Base-by-base conservation (phyloP, 2,797 vertebrate genomes). In the Enteromius paludinosus region DNA sequence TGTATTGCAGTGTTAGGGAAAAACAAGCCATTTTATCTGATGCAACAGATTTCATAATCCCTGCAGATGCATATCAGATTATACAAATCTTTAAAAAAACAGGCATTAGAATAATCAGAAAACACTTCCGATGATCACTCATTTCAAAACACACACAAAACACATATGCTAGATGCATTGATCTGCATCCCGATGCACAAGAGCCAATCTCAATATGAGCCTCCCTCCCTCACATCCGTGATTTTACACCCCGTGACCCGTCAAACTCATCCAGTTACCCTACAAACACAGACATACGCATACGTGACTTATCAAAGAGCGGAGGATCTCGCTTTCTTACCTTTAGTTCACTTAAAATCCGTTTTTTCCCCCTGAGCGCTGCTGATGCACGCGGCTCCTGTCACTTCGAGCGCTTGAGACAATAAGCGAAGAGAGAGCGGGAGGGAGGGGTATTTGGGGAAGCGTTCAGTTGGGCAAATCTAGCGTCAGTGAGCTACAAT, bases 391-490 rank as follows among this genome's bases (percentile, higher is more conserved):
- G 69, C 15, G 56, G 35, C 30, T 41, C 80, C 81, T 49, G 69
- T 72, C 62, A 85, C 35, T 18, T 82, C 74, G 72, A 64, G 84
- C 74, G 33, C 45, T 87, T 84, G 61, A 88, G 87, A 93, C 91
- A 91, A 91, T 90, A 85, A 62, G 83, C 4, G 25, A 70, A 68
- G 14, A 61, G 61, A 35, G 6, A 20, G 47, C n/a, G 73, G 66
- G 47, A 61, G 87, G 81, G 69, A 83, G 79, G 81, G 72, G 75
- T 23, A 12, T 7, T 56, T 56, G 43, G 75, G 85, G 69, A 76
- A 72, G 33, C 12, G 70, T 70, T 84, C 65, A 25, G 9, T 43
- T 43, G 83, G 70, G 75, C 30, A 20, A 41, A 69, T 49, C 9
- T 30, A 17, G 59, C 52, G 5, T 3, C 70, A 73, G 10, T 9